Base-by-base conservation (phyloP, 53 echinoderm and acorn worm species). In the Luidia sarsii region DNA sequence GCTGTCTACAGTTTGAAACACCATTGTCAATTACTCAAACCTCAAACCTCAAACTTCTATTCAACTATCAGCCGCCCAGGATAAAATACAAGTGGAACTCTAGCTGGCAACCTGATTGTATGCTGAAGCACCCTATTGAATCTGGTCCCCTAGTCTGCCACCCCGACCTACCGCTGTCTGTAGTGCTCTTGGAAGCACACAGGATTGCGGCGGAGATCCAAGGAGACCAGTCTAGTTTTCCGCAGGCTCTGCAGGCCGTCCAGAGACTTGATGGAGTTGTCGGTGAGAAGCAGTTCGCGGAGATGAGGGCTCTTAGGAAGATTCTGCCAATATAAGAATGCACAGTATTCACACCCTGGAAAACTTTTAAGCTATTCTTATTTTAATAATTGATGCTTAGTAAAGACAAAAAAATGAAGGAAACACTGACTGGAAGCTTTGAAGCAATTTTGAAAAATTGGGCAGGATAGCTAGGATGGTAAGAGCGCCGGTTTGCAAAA, bases 191-290 rank as follows among this genome's bases (percentile, higher is more conserved):
- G 86, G 69, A 94, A 93, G 55, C 89, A 86, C 2, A 94, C 68
- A 15, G 99, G 99, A 82, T 97, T 97, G 32, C 94, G 68, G 71
- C 91, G 86, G n/a, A 97, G 84, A 53, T 97, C 94, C 18, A 97
- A 55, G 0, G 33, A 39, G 14, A 53, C 30, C 13, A 97, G 82
- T 7, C 80, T 36, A 7, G 28, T 83, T 49, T 80, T 89, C 18
- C 41, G 66, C 38, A 97, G 63, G 55, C 39, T 60, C 67, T 67
- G 64, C 21, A 97, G 46, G 52, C 84, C 89, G 62, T 91, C 87
- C 11, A 91, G 74, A 8, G 93, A 83, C 66, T 77, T 80, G 86
- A 97, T 87, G 24, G 93, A 93, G 72, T 97, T 97, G 83, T 94
- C 91, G n/a, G 86, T 79, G 38, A 94, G 69, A 46, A 86, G 70